Conservation (phyloP, 1,140 invertebrate species). For the Brachionus plicatilis region DNA sequence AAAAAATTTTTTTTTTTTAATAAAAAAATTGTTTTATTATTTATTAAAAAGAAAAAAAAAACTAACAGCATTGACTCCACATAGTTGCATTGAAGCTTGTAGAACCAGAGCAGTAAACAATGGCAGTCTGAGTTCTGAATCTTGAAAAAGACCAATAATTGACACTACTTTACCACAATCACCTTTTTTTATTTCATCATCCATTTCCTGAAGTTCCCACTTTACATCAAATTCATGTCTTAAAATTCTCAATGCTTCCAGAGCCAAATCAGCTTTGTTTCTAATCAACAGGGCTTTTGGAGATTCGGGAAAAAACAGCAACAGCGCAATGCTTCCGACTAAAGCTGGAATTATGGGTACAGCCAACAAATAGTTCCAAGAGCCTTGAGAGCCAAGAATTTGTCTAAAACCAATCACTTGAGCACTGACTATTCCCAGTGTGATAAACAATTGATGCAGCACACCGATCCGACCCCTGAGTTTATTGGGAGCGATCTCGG, state of each 20-base stretch:
- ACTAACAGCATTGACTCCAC: constrained; percentile 53
- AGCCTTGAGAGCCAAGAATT: constrained; percentile 43
- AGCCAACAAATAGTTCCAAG: constrained; percentile 61
- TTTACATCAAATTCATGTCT: constrained; percentile 44
- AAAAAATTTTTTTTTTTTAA: background rate
- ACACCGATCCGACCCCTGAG: constrained; percentile 75
- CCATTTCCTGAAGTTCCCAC: constrained; percentile 51
- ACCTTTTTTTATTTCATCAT: constrained; percentile 44
- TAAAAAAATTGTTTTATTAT: background rate
- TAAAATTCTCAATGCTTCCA: constrained; percentile 43
- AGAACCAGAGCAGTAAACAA: constrained; percentile 48
- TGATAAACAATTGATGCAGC: constrained; percentile 78
- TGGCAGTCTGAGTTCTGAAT: constrained; percentile 46
- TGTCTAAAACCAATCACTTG: constrained; percentile 62
- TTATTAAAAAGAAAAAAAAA: background rate
- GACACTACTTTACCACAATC: constrained; percentile 43
- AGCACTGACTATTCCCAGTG: constrained; percentile 71
- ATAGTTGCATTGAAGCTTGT: constrained; percentile 51
- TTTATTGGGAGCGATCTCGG: constrained; percentile 75
- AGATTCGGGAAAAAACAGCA: constrained; percentile 82
- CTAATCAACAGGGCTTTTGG: constrained; percentile 61
- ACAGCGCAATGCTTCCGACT: constrained; percentile 63
- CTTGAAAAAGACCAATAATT: constrained; percentile 47
- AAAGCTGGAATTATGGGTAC: constrained; percentile 69
- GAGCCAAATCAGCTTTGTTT: background rate